These are phyloP conservation scores for Thaumetopoea pityocampa DNA, from an alignment of 1,140 invertebrate genomes.

Conservation along the genomic window DNA sequence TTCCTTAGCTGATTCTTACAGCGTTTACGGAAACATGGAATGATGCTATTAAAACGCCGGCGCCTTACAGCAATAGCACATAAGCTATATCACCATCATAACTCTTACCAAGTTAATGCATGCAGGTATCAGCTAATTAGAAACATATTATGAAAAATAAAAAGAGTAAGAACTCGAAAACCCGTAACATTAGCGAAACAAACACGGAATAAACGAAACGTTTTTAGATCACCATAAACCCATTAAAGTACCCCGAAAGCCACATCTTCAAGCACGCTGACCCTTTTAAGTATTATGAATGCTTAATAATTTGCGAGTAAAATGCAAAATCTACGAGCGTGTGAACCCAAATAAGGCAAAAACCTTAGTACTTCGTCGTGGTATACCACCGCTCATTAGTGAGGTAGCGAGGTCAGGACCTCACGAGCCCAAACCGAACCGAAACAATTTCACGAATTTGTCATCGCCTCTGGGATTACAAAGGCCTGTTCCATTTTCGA, in stretches of 20 bases:
- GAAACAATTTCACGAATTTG: slow-evolving; percentile 27
- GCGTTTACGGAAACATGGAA: too few relatives aligned
- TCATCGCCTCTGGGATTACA: slow-evolving; percentile 21
- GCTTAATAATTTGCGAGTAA: slow-evolving; percentile 8
- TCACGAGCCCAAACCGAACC: slow-evolving; percentile 14
- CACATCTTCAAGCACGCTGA: slow-evolving; percentile 3
- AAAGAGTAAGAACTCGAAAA: too few relatives aligned
- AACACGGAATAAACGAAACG: too few relatives aligned
- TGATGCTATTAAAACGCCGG: too few relatives aligned
- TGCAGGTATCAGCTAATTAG: too few relatives aligned
- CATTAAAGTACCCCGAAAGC: not conserved
- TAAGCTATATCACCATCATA: too few relatives aligned
- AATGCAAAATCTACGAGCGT: slow-evolving; percentile 6
- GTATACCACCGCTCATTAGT: slow-evolving; percentile 14
- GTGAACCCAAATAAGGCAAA: slow-evolving; percentile 13
- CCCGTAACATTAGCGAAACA: too few relatives aligned
- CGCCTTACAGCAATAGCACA: too few relatives aligned
- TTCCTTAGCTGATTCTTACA: too few relatives aligned
- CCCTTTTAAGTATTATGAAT: slow-evolving; percentile 12
- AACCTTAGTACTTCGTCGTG: slow-evolving; percentile 5
- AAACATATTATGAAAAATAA: too few relatives aligned
- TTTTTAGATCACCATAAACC: slow-evolving; percentile 4
- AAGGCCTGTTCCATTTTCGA: slow-evolving; percentile 17
- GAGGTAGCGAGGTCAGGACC: slow-evolving; percentile 7
- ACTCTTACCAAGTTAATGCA: too few relatives aligned